phyloP scores from a whole-genome alignment of 2,888 invertebrate species.

The Trichopoda pennipes region DNA sequence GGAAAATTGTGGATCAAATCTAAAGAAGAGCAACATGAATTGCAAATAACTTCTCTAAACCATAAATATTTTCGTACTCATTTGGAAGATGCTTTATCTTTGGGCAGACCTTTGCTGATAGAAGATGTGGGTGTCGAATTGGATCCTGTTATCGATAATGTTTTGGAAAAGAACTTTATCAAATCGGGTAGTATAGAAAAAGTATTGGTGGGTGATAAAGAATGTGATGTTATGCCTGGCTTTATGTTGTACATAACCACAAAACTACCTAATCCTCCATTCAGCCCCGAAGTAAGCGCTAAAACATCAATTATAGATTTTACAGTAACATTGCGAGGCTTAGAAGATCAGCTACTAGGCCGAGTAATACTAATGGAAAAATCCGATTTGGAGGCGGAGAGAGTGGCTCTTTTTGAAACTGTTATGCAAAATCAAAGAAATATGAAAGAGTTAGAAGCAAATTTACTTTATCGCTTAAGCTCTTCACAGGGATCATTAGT shows the following conservation, averaged over 20 bases:
- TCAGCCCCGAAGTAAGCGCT: conserved; percentile 97
- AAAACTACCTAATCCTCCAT: conserved; percentile 96
- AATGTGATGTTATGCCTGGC: conserved; percentile 97
- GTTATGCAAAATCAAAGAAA: conserved; percentile 97
- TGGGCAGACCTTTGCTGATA: conserved; percentile 93
- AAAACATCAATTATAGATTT: conserved; percentile 98
- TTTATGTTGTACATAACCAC: conserved; percentile 98
- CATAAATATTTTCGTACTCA: conserved; percentile 98
- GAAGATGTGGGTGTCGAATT: conserved; percentile 97
- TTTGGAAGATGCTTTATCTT: conserved; percentile 92
- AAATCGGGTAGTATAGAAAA: conserved; percentile 98
- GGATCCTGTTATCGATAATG: conserved; percentile 97
- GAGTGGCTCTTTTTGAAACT: conserved; percentile 95
- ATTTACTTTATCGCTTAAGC: conserved; percentile 93
- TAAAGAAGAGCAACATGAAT: conserved; percentile 92
- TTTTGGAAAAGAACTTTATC: conserved; percentile 97
- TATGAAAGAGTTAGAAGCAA: conserved; percentile 97
- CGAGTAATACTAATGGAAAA: conserved; percentile 98
- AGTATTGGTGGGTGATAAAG: conserved; percentile 96
- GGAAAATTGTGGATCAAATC: conserved; percentile 99
- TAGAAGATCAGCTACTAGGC: conserved; percentile 96
- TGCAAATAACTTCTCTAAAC: conserved; percentile 96
- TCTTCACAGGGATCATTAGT: conserved; percentile 96
- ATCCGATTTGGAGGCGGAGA: conserved; percentile 95
- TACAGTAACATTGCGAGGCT: conserved; percentile 97